Percentiles rank a stretch among this genome's conserved stretches.
Evolutionary conservation across 2,888 invertebrate species (phyloP).

Genomic region (Patella ulyssiponensis): DNA sequence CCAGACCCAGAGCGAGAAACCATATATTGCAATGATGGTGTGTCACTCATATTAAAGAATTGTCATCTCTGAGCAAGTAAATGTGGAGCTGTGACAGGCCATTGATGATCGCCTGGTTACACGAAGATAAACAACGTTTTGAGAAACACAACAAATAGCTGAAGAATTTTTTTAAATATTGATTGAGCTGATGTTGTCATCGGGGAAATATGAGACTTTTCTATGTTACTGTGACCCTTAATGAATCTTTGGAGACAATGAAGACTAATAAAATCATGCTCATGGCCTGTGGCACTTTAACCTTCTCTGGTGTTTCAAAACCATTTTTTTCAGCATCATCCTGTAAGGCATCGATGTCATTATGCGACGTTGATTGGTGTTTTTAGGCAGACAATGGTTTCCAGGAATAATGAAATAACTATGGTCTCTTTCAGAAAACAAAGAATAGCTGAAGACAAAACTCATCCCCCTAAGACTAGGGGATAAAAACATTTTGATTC

Average conservation of each 20-base stretch:
- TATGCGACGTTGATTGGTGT: neutral
- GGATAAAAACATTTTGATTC: too few relatives aligned
- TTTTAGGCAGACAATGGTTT: neutral
- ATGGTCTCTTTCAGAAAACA: constrained; percentile 8
- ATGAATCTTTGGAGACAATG: constrained; percentile 11
- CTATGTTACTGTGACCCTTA: neutral
- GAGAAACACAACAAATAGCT: too few relatives aligned
- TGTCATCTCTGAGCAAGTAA: too few relatives aligned
- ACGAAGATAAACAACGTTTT: too few relatives aligned
- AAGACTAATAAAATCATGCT: constrained; percentile 3
- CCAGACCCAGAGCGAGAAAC: too few relatives aligned
- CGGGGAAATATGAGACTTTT: constrained; percentile 4
- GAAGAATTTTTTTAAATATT: neutral
- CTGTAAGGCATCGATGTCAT: neutral
- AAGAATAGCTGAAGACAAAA: constrained; percentile 2
- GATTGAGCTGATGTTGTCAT: neutral
- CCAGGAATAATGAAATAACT: neutral
- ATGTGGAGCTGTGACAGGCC: too few relatives aligned
- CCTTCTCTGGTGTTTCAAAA: neutral
- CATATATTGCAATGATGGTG: too few relatives aligned
- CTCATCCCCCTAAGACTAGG: too few relatives aligned
- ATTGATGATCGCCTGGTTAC: too few relatives aligned
- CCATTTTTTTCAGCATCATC: neutral
- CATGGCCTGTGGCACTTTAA: neutral
- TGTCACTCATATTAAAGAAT: too few relatives aligned